Conservation (phyloP, 2,797 vertebrate genomes). For the Pangasius djambal region DNA sequence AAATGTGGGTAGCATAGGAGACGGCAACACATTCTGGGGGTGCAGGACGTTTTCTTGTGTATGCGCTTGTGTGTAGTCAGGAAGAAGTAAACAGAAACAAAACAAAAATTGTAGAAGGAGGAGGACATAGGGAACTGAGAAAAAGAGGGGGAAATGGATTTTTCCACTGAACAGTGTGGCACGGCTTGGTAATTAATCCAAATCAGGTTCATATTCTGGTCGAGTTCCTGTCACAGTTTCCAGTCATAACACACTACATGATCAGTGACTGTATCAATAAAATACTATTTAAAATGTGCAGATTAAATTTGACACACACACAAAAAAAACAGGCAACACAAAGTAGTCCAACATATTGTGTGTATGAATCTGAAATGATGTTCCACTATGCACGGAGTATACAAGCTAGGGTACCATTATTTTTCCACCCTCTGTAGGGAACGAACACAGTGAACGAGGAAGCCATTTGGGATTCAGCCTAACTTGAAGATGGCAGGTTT, state of each 20-base stretch:
- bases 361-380: neutral
- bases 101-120: neutral
- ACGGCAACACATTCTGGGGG: constrained; percentile 52
- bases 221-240: neutral
- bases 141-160: neutral
- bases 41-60: constrained; percentile 36
- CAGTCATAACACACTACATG: neutral
- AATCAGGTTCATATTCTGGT: neutral
- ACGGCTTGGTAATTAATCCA: neutral
- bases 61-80: constrained; percentile 2
- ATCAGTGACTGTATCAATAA: neutral
- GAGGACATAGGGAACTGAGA: neutral
- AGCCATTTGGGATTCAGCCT: neutral
- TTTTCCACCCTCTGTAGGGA: too few relatives aligned
- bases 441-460: neutral
- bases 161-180: neutral
- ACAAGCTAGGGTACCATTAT: neutral
- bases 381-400: neutral
- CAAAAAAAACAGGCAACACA: neutral
- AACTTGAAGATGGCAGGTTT: neutral
- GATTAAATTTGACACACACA: neutral
- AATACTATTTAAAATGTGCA: neutral
- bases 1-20: constrained; percentile 61
- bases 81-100: constrained; percentile 1
- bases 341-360: neutral